Percentiles rank a stretch among this genome's conserved stretches.
Evolutionary conservation across 2,113 vertebrate species (phyloP).

Genomic region (Rhinolophus ferrumequinum): DNA sequence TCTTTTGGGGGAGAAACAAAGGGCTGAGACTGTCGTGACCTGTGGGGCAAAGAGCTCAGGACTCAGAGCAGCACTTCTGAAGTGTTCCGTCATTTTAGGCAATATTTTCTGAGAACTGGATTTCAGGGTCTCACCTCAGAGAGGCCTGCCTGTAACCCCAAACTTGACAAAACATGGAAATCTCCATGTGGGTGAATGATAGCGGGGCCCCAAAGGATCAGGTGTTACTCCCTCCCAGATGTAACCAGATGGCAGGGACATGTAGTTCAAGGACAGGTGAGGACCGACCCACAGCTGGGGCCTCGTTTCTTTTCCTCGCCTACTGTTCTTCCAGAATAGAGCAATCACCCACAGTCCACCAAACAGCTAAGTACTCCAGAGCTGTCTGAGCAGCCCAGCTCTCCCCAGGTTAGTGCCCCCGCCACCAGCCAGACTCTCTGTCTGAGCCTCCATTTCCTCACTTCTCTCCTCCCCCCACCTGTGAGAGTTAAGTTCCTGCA

Average conservation of each 20-base stretch:
- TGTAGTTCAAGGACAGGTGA: not conserved
- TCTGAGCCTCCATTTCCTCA: not conserved
- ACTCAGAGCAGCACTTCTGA: not conserved
- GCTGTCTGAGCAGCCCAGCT: not conserved
- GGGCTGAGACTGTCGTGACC: not conserved
- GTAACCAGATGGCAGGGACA: not conserved
- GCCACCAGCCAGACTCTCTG: not conserved
- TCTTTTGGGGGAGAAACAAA: not conserved
- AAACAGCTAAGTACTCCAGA: not conserved
- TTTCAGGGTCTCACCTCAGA: not conserved
- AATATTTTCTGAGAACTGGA: not conserved
- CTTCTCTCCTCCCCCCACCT: not conserved
- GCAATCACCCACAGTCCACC: not conserved
- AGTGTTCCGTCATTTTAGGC: not conserved
- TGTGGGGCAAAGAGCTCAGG: not conserved
- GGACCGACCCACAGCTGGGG: not conserved
- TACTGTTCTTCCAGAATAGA: slow-evolving; percentile 23
- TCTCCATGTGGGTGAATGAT: not conserved
- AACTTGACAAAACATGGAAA: not conserved
- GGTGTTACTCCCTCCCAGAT: not conserved
- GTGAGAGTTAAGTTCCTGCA: not conserved
- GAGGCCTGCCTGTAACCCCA: not conserved
- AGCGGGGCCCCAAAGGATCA: not conserved
- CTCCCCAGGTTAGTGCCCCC: not conserved
- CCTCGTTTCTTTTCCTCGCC: not conserved